These are phyloP conservation scores for Urocyon cinereoargenteus DNA, from an alignment of 2,797 vertebrate genomes.

Conservation along the genomic window DNA sequence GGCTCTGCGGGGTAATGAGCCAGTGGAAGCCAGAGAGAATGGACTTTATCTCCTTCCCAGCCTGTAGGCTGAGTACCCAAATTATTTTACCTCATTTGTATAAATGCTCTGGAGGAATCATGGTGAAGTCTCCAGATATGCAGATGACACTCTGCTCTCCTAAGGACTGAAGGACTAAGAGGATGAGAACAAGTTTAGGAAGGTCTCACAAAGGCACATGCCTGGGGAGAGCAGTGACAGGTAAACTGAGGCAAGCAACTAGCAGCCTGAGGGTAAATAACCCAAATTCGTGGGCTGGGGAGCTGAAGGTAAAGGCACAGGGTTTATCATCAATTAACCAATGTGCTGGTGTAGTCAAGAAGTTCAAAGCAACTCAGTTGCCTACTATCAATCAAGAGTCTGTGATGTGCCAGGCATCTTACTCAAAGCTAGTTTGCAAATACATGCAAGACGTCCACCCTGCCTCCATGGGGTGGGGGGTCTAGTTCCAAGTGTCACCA, in stretches of 20 bases:
- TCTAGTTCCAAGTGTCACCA: background rate
- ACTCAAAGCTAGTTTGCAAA: background rate
- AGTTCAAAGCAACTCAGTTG: background rate
- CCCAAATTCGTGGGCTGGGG: background rate
- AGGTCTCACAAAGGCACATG: background rate
- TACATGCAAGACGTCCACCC: fast-evolving
- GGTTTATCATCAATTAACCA: background rate
- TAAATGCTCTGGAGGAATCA: background rate
- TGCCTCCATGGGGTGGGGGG: background rate
- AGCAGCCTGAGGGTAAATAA: background rate
- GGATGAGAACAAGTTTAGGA: background rate
- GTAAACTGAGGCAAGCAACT: background rate
- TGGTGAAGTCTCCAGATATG: background rate
- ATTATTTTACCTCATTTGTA: background rate
- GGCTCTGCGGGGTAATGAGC: background rate
- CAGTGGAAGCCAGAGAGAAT: background rate
- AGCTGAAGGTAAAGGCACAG: background rate
- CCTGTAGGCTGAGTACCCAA: background rate
- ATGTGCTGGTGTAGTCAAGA: background rate
- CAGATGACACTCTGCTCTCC: background rate
- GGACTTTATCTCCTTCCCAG: background rate
- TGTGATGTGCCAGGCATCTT: background rate
- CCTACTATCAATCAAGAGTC: background rate
- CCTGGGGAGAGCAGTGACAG: background rate
- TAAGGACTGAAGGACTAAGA: background rate